Base-by-base conservation (phyloP, 2,888 invertebrate genomes). In the Quadroppia sp. region DNA sequence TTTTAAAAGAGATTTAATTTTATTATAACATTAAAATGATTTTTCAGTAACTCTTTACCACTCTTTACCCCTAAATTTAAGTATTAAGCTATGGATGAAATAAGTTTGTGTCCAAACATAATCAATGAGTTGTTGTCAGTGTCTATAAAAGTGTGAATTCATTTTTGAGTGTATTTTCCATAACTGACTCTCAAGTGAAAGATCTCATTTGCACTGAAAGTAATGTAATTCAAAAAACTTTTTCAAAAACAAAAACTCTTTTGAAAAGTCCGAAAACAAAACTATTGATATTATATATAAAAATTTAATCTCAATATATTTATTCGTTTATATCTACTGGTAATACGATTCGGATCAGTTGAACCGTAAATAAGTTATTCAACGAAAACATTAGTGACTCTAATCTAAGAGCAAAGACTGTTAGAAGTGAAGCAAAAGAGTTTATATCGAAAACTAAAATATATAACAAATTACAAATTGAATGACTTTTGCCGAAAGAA, bases 291-390 rank as follows among this genome's bases (percentile, higher is more conserved):
- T n/a, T n/a, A n/a, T n/a, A n/a, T n/a, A n/a, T n/a, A n/a, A n/a
- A n/a, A n/a, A n/a, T n/a, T n/a, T n/a, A n/a, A n/a, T n/a, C n/a
- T n/a, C n/a, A n/a, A n/a, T n/a, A n/a, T n/a, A n/a, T 53, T 53
- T 53, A 53, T 53, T 53, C 53, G 11, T 36, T 36, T 11, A 36
- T 36, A 36, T 36, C 36, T 36, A n/a, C n/a, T n/a, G n/a, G n/a
- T 48, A 53, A 53, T 53, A 53, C 13, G n/a, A 61, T 61, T 61
- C 23, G 11, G 20, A 61, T 2, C 17, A 30, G 28, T 3, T 32
- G 61, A 61, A 20, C 61, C 61, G 30, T 15, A 7, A 15, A 36
- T 61, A 61, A 61, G 36, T 61, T 32, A 61, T 61, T 61, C 61
- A 61, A 61, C 28, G 23, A 61, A 25, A 11, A 23, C 23, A 53